These are phyloP conservation scores for Cerastis rubricosa DNA, from an alignment of 2,888 invertebrate species.

Conservation along the genomic window DNA sequence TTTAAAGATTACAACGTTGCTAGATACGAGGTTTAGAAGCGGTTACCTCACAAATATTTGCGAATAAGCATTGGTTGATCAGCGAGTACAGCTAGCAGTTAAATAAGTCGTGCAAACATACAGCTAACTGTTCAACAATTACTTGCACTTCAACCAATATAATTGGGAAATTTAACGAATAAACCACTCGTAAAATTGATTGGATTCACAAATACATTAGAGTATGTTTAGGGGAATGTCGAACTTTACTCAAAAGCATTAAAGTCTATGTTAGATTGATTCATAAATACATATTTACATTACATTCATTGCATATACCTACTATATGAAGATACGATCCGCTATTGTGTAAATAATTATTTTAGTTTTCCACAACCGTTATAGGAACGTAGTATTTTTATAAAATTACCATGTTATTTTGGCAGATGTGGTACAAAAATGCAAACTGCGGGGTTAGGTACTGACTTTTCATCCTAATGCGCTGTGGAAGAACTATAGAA, in stretches of 20 bases:
- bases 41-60: not conserved
- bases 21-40: not conserved
- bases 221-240: constrained; percentile 22
- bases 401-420: not conserved
- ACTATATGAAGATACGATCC: constrained; percentile 40
- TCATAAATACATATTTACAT: constrained; percentile 32
- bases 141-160: constrained; percentile 1
- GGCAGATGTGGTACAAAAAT: not conserved
- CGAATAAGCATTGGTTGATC: not conserved
- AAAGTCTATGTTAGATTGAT: constrained; percentile 25
- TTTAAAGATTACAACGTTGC: not conserved
- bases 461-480: not conserved
- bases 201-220: constrained; percentile 16
- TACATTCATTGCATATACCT: constrained; percentile 20
- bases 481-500: not conserved
- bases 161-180: constrained; percentile 5
- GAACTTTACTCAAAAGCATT: constrained; percentile 11
- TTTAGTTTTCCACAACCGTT: constrained; percentile 52
- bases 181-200: constrained; percentile 32
- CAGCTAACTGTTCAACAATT: not conserved
- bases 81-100: constrained; percentile 5
- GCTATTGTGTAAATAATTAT: constrained; percentile 29
- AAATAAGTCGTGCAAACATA: constrained; percentile 2
- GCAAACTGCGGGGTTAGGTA: not conserved
- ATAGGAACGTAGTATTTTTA: constrained; percentile 50